Percentiles rank a stretch among this genome's conserved stretches.
phyloP scores from a whole-genome alignment of 2,888 invertebrate species.

The Lithodes maja region DNA sequence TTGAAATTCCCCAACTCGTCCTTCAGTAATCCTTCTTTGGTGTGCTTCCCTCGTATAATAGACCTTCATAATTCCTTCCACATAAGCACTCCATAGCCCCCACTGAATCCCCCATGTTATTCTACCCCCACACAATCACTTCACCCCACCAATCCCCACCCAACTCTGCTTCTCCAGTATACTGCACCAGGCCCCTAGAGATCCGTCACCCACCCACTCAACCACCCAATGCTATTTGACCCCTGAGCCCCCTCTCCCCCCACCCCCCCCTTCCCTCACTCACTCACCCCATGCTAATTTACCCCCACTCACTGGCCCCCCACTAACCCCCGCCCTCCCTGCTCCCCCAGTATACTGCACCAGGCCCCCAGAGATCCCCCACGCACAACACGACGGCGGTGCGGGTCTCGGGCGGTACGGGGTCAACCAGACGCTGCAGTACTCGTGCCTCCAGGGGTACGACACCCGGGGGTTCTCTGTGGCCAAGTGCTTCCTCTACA shows the following conservation, averaged over 20 bases:
- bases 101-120: background rate
- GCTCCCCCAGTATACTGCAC: slow-evolving; percentile 81
- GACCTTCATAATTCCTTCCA: background rate
- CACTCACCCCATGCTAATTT: background rate
- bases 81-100: background rate
- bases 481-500: slow-evolving; percentile 94
- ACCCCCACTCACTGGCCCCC: background rate
- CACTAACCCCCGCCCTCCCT: background rate
- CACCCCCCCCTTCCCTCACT: background rate
- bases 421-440: slow-evolving; percentile 91
- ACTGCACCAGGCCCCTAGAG: slow-evolving; percentile 89
- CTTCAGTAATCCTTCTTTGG: no score
- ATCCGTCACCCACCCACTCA: slow-evolving; percentile 83
- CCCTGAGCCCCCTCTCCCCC: background rate
- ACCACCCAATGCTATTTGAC: background rate
- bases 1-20: no score
- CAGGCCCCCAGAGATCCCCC: slow-evolving; percentile 88
- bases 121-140: background rate
- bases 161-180: slow-evolving; percentile 75
- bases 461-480: slow-evolving; percentile 92
- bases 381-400: slow-evolving; percentile 91
- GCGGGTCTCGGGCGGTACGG: slow-evolving; percentile 92
- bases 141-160: background rate
- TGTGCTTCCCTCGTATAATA: no score
- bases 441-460: slow-evolving; percentile 96